phyloP scores from a whole-genome alignment of 2,888 invertebrate species.

The Dasysyrphus albostriatus region DNA sequence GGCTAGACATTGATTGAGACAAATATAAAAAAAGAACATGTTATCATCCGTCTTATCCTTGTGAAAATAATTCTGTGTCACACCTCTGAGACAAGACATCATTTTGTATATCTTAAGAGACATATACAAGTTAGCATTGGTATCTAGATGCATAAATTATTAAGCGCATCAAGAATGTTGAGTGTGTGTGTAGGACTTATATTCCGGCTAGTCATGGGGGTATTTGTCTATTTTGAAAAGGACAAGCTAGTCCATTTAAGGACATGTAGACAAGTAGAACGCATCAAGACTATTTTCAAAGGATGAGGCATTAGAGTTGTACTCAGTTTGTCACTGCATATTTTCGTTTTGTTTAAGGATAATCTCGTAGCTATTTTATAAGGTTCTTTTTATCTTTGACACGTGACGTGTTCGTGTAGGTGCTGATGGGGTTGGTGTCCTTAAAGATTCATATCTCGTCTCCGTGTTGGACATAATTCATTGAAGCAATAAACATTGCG shows the following conservation, averaged over 20 bases:
- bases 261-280: slow-evolving; percentile 22
- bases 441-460: slow-evolving; percentile 9
- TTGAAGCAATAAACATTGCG: slow-evolving; percentile 10
- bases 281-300: slow-evolving; percentile 18
- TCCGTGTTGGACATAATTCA: slow-evolving; percentile 3
- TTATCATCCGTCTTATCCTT: slow-evolving; percentile 26
- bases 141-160: slow-evolving; percentile 29
- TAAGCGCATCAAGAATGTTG: slow-evolving; percentile 23
- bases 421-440: not conserved
- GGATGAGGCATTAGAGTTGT: not conserved
- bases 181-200: slow-evolving; percentile 12
- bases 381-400: slow-evolving; percentile 8
- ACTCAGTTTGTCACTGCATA: not conserved
- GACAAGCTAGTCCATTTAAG: slow-evolving; percentile 25
- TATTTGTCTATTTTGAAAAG: slow-evolving; percentile 17
- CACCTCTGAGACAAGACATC: slow-evolving; percentile 30
- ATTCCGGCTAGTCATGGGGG: slow-evolving; percentile 37
- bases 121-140: slow-evolving; percentile 51
- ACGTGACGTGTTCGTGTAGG: not conserved
- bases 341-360: slow-evolving; percentile 5
- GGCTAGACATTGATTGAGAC: slow-evolving; percentile 29
- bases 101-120: slow-evolving; percentile 38
- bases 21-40: not conserved
- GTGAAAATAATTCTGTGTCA: slow-evolving; percentile 39
- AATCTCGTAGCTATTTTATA: not conserved